Evolutionary conservation across 2,797 vertebrate genomes (phyloP), one percentile per base, ranked within the genome.

Genomic region (Poecilia velifera): DNA sequence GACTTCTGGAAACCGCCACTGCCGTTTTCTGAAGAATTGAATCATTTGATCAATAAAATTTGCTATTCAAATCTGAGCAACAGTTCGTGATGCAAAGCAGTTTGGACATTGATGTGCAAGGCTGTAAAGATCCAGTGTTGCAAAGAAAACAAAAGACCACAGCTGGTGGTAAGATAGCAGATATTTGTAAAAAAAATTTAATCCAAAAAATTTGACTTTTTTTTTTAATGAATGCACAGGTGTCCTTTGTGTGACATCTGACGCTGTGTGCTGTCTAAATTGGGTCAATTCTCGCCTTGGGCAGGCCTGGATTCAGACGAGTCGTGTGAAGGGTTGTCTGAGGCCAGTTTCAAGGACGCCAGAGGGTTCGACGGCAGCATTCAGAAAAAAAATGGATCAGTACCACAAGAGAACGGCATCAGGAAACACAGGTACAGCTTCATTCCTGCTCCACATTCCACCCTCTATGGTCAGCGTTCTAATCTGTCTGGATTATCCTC

Each of bases 271-370:
- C 18, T 0, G 46, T 74, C 18, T 34, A 3, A 51, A 45, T 4
- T 45, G 9, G 2, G 18, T 47, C 45, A 4, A 16, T 74, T 64
- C 43, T 55, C n/a, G 36, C 53, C 6, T 43, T 55, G 49, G 43
- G 0, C 92, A 99, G 98, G 98, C 97, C 97, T 98, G 90, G 98
- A 99, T 89, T 98, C 98, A 0, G 98, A 98, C 64, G 97, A 97
- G 94, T 99, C 98, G n/a, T 97, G 95, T 0, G 98, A 97, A 89
- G 97, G 97, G 31, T 96, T 96, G 85, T 97, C 97, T 4, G 98
- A 99, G 93, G 95, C 96, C 76, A 97, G 96, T 90, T 97, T 96
- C 86, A 97, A 97, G 93, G 95, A 96, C 66, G 96, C 96, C 64
- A 91, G 96, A 79, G 95, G 96, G 77, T 94, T 90, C 84, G 95